Percentiles rank a stretch among this genome's conserved stretches.
phyloP scores from a whole-genome alignment of 2,113 vertebrate genomes.

The Colinus virginianus region DNA sequence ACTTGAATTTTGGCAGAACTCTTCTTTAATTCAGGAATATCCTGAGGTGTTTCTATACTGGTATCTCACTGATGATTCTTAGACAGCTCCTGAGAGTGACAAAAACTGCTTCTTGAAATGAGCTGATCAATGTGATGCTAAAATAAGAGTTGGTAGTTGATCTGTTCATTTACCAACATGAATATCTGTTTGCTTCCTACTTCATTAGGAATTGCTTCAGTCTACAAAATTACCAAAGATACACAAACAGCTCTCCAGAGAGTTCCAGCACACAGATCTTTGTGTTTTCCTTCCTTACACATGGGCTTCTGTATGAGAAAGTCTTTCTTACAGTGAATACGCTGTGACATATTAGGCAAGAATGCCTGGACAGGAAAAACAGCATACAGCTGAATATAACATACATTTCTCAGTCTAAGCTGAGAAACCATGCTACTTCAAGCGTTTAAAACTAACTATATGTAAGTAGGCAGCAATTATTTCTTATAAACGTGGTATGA shows the following conservation, averaged over 20 bases:
- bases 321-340: background rate
- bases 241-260: background rate
- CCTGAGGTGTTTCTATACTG: background rate
- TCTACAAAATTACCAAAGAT: background rate
- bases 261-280: background rate
- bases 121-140: accelerated
- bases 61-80: background rate
- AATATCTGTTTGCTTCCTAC: background rate
- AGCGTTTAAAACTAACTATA: background rate
- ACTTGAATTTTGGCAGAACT: background rate
- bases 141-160: background rate
- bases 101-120: background rate
- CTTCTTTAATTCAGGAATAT: background rate
- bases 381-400: background rate
- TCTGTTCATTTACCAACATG: background rate
- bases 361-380: background rate
- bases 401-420: background rate
- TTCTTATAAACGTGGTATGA: background rate
- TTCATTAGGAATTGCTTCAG: background rate
- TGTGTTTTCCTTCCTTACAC: background rate
- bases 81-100: background rate
- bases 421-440: background rate
- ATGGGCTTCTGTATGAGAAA: background rate
- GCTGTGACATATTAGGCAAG: background rate
- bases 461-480: background rate